These are phyloP conservation scores for Apis florea DNA, from an alignment of 1,140 invertebrate species.

Conservation along the genomic window DNA sequence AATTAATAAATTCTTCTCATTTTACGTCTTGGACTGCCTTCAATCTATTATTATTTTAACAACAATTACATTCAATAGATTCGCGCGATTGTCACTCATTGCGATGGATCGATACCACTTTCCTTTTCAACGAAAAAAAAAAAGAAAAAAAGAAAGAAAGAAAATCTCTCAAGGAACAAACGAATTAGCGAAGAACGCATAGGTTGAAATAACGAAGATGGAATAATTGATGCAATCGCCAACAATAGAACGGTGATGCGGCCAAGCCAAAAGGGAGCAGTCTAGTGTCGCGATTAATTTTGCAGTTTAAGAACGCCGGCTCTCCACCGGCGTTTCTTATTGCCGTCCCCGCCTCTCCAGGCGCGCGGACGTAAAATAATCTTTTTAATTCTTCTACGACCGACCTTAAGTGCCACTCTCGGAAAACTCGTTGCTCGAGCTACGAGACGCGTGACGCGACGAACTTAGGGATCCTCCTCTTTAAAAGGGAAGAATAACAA, in stretches of 20 bases:
- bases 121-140: no score
- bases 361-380: slow-evolving; percentile 7
- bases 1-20: no score
- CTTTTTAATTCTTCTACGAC: slow-evolving; percentile 22
- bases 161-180: no score
- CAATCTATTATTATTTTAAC: no score
- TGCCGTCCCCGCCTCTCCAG: background rate
- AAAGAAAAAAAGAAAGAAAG: no score
- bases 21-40: no score
- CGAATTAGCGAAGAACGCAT: no score
- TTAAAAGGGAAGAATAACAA: slow-evolving; percentile 63
- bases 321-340: background rate
- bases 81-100: no score
- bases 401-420: background rate
- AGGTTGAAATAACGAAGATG: background rate
- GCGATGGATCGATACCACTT: no score
- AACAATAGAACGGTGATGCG: background rate
- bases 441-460: no score
- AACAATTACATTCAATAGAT: no score
- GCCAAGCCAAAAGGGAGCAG: background rate
- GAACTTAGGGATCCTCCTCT: slow-evolving; percentile 26
- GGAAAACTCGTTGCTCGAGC: background rate
- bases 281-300: slow-evolving; percentile 9
- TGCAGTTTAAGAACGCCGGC: slow-evolving; percentile 16
- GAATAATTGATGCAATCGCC: background rate